phyloP scores from a whole-genome alignment of 2,888 invertebrate species.

The Busseola fusca region DNA sequence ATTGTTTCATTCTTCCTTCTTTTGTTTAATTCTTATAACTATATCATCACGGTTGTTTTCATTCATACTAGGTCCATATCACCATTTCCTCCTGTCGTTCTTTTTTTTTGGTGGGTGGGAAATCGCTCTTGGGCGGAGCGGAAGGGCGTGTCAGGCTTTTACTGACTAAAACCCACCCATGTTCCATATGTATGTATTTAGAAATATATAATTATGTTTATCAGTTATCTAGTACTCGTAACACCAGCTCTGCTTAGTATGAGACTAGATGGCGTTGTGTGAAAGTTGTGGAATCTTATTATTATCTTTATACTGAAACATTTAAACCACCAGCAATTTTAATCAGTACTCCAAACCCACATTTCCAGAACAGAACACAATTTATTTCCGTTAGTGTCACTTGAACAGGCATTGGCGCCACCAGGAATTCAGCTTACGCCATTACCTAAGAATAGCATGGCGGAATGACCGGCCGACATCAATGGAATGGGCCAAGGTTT shows the following conservation, averaged over 20 bases:
- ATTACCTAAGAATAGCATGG: slow-evolving; percentile 47
- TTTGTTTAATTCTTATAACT: background rate
- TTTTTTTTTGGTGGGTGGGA: no score
- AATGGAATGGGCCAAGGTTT: slow-evolving; percentile 54
- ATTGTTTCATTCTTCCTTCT: background rate
- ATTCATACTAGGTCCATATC: background rate
- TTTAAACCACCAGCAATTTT: background rate
- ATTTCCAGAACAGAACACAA: slow-evolving; percentile 10
- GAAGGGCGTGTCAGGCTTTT: no score
- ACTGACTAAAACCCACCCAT: no score
- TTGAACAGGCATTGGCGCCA: slow-evolving; percentile 52
- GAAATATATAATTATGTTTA: no score
- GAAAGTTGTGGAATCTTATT: no score
- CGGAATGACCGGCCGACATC: slow-evolving; percentile 26
- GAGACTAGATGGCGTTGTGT: no score
- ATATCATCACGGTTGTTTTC: no score
- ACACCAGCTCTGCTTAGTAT: no score
- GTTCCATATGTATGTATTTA: no score
- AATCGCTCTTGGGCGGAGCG: no score
- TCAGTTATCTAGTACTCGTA: no score
- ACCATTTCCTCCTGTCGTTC: background rate
- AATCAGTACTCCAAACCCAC: slow-evolving; percentile 9
- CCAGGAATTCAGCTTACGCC: slow-evolving; percentile 50
- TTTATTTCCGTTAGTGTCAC: slow-evolving; percentile 34
- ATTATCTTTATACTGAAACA: slow-evolving; percentile 2